These are phyloP conservation scores for Catocala nupta DNA, from an alignment of 2,888 invertebrate genomes.

Conservation along the genomic window DNA sequence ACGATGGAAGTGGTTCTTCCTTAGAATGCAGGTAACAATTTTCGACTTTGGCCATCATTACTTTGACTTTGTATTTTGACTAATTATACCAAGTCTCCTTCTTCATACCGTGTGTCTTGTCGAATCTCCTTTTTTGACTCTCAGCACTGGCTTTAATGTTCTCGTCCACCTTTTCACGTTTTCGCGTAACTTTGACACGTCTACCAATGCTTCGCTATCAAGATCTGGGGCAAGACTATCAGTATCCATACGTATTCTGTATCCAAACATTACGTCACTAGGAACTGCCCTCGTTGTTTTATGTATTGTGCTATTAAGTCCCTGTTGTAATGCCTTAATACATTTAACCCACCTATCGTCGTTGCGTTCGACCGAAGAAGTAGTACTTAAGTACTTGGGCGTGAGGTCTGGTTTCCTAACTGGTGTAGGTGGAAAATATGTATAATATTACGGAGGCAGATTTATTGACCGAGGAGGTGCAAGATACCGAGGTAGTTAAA, in stretches of 20 bases:
- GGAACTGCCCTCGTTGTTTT: slow-evolving; percentile 42
- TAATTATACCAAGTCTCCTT: not conserved
- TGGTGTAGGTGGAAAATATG: too few relatives aligned
- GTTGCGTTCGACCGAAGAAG: too few relatives aligned
- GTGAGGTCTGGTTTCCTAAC: too few relatives aligned
- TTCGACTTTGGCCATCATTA: not conserved
- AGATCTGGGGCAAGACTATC: slow-evolving; percentile 10
- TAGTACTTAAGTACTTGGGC: too few relatives aligned
- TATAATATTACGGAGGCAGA: too few relatives aligned
- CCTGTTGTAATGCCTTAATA: too few relatives aligned
- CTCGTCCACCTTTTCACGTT: slow-evolving; percentile 10
- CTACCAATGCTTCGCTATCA: slow-evolving; percentile 10
- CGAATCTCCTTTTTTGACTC: slow-evolving; percentile 21
- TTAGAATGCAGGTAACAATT: too few relatives aligned
- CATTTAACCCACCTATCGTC: too few relatives aligned
- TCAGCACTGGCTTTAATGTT: slow-evolving; percentile 10
- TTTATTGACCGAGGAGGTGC: too few relatives aligned
- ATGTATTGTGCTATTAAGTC: too few relatives aligned
- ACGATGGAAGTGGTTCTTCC: too few relatives aligned
- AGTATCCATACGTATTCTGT: slow-evolving; percentile 1
- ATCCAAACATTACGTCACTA: slow-evolving; percentile 14
- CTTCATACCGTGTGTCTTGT: not conserved
- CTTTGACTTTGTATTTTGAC: not conserved
- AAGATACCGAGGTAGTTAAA: too few relatives aligned
- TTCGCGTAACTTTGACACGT: slow-evolving; percentile 19